phyloP scores from a whole-genome alignment of 2,888 invertebrate genomes.

The Machimus rusticus region DNA sequence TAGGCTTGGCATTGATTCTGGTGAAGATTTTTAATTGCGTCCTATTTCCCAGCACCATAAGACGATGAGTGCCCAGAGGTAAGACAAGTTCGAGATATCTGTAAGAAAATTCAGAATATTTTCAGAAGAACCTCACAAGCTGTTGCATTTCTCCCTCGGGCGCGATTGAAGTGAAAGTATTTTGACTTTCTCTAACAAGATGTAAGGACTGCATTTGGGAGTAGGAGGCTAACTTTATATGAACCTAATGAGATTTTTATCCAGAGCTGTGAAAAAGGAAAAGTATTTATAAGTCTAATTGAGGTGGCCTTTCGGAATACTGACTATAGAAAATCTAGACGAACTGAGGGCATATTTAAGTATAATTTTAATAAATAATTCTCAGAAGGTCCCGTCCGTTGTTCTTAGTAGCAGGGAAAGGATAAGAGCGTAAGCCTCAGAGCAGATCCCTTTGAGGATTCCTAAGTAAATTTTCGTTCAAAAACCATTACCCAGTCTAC shows the following conservation, averaged over 20 bases:
- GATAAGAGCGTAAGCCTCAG: not conserved
- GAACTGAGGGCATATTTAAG: not conserved
- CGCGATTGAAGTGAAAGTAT: not conserved
- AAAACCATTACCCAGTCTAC: constrained; percentile 9
- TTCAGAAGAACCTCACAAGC: not conserved
- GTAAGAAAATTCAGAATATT: not conserved
- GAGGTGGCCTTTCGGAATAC: not conserved
- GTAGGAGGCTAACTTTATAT: not conserved
- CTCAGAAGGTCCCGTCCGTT: not conserved
- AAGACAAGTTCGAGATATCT: not conserved
- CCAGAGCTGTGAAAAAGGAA: not conserved
- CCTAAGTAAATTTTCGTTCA: not conserved
- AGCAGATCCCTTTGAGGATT: not conserved
- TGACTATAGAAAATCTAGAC: not conserved
- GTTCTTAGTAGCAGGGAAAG: not conserved
- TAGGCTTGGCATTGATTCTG: not conserved
- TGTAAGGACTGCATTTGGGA: not conserved
- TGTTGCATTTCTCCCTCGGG: not conserved
- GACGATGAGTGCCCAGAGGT: not conserved
- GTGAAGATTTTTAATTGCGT: not conserved
- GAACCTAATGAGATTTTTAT: not conserved
- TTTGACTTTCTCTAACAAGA: not conserved
- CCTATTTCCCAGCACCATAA: not conserved
- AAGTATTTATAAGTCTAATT: not conserved
- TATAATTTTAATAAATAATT: not conserved